These are phyloP conservation scores for Vireo altiloquus DNA, from an alignment of 2,113 vertebrate genomes.

Conservation along the genomic window DNA sequence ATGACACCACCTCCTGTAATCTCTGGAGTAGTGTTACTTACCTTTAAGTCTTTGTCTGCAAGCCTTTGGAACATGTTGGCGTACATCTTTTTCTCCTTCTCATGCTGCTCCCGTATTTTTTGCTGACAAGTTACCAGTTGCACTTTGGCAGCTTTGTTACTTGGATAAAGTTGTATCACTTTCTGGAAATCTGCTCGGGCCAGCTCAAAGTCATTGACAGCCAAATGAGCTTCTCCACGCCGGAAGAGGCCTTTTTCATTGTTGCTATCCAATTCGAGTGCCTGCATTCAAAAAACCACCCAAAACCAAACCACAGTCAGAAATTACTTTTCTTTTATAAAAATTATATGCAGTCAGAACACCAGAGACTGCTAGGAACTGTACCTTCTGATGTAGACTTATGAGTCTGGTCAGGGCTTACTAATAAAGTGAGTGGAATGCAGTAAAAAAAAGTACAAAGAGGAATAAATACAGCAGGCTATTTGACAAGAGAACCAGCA, in stretches of 20 bases:
- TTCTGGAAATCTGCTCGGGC: slow-evolving; percentile 89
- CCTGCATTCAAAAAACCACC: slow-evolving; percentile 65
- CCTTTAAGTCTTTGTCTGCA: slow-evolving; percentile 88
- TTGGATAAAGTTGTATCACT: slow-evolving; percentile 89
- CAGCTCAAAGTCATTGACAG: slow-evolving; percentile 89
- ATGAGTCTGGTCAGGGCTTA: not conserved
- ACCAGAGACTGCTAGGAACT: not conserved
- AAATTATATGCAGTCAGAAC: not conserved
- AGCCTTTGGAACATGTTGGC: slow-evolving; percentile 99
- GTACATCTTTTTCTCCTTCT: slow-evolving; percentile 92
- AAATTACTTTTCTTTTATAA: not conserved
- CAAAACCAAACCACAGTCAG: not conserved
- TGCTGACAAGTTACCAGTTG: slow-evolving; percentile 89
- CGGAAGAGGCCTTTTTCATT: slow-evolving; percentile 97
- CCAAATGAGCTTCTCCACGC: slow-evolving; percentile 86
- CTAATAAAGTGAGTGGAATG: not conserved
- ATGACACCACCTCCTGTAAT: not conserved
- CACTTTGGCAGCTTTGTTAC: slow-evolving; percentile 90
- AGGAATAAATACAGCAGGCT: not conserved
- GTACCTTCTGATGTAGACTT: not conserved
- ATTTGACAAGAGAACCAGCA: not conserved
- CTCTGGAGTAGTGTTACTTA: not conserved
- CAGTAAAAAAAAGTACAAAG: not conserved
- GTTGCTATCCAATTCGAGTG: slow-evolving; percentile 83
- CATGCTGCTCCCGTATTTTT: slow-evolving; percentile 88